Conservation (phyloP, 2,113 vertebrate genomes). For the Tylochromis polylepis region DNA sequence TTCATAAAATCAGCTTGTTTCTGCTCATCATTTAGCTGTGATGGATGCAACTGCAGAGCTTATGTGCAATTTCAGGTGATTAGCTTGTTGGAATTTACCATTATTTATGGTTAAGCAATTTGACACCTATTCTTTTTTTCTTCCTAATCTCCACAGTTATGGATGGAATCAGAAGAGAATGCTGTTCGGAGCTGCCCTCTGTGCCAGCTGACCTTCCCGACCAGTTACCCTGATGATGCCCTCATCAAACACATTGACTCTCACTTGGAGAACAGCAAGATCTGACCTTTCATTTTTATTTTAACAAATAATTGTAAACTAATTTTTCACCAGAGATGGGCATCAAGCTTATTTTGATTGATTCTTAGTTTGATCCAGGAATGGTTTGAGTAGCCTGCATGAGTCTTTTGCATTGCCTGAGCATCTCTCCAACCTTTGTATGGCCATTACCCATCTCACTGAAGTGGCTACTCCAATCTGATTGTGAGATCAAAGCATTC, state of each 20-base stretch:
- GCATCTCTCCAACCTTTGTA: background rate
- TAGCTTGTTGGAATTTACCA: background rate
- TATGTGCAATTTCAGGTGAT: background rate
- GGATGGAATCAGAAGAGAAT: slow-evolving; percentile 89
- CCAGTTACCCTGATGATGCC: slow-evolving; percentile 87
- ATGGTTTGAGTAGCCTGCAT: background rate
- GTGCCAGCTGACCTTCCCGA: slow-evolving; percentile 89
- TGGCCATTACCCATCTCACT: background rate
- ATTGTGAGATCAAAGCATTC: background rate
- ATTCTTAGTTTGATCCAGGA: background rate
- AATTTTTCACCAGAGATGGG: background rate
- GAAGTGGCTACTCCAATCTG: background rate
- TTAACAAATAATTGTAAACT: background rate
- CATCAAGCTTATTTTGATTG: background rate
- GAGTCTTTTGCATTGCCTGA: background rate
- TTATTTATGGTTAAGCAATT: background rate
- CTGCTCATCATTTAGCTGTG: background rate
- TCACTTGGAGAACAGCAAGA: slow-evolving; percentile 94
- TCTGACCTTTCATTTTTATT: slow-evolving; percentile 61
- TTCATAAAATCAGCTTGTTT: background rate
- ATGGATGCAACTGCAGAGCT: background rate
- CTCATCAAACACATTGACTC: slow-evolving; percentile 94
- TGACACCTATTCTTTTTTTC: background rate
- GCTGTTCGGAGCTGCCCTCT: slow-evolving; percentile 87
- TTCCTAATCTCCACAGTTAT: slow-evolving; percentile 62